A percentile compares a stretch with the other conserved stretches of the same genome.
Evolutionary conservation across 2,797 vertebrate species (phyloP).

Genomic region (Glyptemys insculpta): DNA sequence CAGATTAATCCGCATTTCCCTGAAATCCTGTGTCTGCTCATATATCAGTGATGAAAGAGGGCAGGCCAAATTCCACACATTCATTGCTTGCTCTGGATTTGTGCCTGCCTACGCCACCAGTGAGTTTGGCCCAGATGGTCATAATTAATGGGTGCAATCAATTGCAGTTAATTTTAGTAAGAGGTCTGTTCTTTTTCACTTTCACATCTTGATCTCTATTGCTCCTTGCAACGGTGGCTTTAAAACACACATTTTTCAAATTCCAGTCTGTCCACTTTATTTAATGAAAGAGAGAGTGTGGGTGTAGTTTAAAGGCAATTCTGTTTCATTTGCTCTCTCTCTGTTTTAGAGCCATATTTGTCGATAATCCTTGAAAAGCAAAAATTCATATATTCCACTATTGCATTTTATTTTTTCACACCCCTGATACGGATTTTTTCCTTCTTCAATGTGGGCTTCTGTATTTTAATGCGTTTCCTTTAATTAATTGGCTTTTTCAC

Average conservation of each 20-base stretch:
- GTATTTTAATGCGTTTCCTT: not conserved
- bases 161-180: not conserved
- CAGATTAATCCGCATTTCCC: not conserved
- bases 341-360: not conserved
- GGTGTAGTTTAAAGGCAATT: not conserved
- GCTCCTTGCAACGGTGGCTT: not conserved
- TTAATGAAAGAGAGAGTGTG: not conserved
- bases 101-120: accelerated
- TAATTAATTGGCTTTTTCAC: not conserved
- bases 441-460: not conserved
- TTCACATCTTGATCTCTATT: not conserved
- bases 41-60: accelerated
- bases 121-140: accelerated
- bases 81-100: not conserved
- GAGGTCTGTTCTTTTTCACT: not conserved
- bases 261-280: not conserved
- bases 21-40: not conserved
- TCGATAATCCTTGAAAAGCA: accelerated
- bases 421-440: not conserved
- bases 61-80: accelerated
- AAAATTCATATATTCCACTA: not conserved
- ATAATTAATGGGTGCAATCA: accelerated
- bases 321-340: not conserved
- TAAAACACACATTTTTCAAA: not conserved
- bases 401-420: not conserved